Conservation (phyloP, 1,140 invertebrate genomes). For the Cydia strobilella region DNA sequence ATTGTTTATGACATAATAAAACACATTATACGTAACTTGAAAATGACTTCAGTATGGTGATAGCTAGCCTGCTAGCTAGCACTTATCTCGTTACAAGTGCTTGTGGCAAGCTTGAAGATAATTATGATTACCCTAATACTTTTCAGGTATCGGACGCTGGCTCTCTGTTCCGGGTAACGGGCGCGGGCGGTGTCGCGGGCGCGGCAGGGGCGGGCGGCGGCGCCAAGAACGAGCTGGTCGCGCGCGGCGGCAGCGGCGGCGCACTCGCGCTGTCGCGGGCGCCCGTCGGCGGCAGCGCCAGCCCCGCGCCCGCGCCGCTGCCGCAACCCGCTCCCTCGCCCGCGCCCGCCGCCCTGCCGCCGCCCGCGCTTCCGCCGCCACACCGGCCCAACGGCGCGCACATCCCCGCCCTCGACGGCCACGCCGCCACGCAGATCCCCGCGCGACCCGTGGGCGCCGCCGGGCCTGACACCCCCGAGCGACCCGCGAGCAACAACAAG, state of each 20-base stretch:
- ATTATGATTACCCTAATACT: background rate
- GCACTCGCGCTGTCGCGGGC: constrained; percentile 70
- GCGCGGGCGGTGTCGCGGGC: constrained; percentile 48
- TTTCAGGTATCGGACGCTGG: constrained; percentile 69
- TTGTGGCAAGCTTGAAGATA: background rate
- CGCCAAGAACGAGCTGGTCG: constrained; percentile 68
- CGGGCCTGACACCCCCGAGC: constrained; percentile 75
- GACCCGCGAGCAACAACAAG: constrained; percentile 85
- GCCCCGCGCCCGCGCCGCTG: constrained; percentile 71
- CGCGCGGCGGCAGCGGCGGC: constrained; percentile 71
- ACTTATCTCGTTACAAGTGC: no score
- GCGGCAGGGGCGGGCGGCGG: constrained; percentile 48
- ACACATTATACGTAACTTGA: no score
- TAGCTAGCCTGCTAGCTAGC: no score
- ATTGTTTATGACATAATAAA: no score
- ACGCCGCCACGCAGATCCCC: constrained; percentile 67
- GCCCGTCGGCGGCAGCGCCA: constrained; percentile 72
- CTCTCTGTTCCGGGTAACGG: constrained; percentile 70
- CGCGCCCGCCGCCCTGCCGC: constrained; percentile 72
- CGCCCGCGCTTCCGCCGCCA: constrained; percentile 69
- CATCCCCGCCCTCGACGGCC: constrained; percentile 66
- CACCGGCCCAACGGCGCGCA: constrained; percentile 67
- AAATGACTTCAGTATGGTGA: no score
- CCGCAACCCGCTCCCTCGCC: constrained; percentile 75
- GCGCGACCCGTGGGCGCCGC: constrained; percentile 65